A percentile compares a stretch with the other conserved stretches of the same genome.
These are phyloP conservation scores for Chelonus formosanus DNA, from an alignment of 2,888 invertebrate genomes.

Conservation along the genomic window DNA sequence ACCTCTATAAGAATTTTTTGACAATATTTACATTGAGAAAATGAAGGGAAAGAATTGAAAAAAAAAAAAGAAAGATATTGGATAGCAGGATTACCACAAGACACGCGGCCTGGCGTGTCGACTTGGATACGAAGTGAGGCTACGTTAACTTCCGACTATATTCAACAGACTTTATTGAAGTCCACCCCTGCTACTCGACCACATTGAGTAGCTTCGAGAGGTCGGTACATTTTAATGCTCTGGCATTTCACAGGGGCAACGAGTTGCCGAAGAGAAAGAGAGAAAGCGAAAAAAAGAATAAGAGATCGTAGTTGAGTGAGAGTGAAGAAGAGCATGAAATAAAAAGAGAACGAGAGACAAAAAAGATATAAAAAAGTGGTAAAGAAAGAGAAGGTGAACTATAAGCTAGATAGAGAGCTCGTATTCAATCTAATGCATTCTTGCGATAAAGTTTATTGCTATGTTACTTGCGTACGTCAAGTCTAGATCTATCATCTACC, in stretches of 20 bases:
- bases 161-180: constrained; percentile 32
- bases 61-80: not conserved
- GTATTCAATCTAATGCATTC: constrained; percentile 63
- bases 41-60: not conserved
- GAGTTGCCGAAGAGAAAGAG: not conserved
- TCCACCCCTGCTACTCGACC: constrained; percentile 42
- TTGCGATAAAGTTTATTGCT: constrained; percentile 63
- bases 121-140: constrained; percentile 47
- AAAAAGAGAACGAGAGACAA: constrained; percentile 29
- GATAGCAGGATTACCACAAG: constrained; percentile 48
- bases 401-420: constrained; percentile 33
- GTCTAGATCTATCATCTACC: constrained; percentile 45
- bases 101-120: constrained; percentile 59
- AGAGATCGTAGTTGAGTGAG: not conserved
- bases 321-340: constrained; percentile 13
- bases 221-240: not conserved
- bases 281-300: constrained; percentile 7
- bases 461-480: constrained; percentile 51
- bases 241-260: not conserved
- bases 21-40: constrained; percentile 10
- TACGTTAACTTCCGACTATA: constrained; percentile 55
- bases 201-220: constrained; percentile 47
- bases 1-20: too few relatives aligned
- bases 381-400: constrained; percentile 21
- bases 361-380: constrained; percentile 12